Evolutionary conservation across 2,797 vertebrate genomes (phyloP).

Genomic region (Galaxias olidus): DNA sequence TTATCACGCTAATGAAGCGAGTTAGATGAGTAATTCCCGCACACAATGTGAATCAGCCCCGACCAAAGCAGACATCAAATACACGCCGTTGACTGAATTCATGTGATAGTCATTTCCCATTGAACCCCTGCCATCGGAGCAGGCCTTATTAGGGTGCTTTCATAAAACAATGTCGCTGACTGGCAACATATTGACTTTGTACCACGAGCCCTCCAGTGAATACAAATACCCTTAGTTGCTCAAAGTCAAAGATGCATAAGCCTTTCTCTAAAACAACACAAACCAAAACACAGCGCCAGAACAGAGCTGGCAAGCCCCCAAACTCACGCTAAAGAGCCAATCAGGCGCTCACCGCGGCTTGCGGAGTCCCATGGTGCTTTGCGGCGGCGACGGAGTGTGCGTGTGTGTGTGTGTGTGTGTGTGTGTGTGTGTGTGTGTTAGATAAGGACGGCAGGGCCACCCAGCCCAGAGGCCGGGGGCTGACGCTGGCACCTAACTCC

Average conservation of each 20-base stretch:
- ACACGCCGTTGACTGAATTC: slow-evolving; percentile 6
- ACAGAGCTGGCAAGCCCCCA: slow-evolving; percentile 58
- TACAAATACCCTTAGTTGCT: slow-evolving; percentile 67
- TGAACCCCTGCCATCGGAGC: slow-evolving; percentile 20
- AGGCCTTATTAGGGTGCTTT: slow-evolving; percentile 54
- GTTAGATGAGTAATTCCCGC: too few species aligned
- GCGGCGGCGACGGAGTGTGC: slow-evolving; percentile 52
- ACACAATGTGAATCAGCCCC: too few species aligned
- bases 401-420: slow-evolving; percentile 30
- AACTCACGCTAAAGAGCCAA: slow-evolving; percentile 60
- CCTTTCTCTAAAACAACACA: slow-evolving; percentile 30
- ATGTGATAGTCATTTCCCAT: slow-evolving; percentile 23
- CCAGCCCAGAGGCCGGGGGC: too few species aligned
- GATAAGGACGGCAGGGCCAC: too few species aligned
- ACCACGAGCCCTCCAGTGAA: slow-evolving; percentile 56
- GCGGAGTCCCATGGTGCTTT: slow-evolving; percentile 68
- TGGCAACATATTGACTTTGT: slow-evolving; percentile 61
- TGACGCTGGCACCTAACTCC: slow-evolving; percentile 6
- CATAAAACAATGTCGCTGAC: slow-evolving; percentile 52
- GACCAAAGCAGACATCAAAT: slow-evolving; percentile 18
- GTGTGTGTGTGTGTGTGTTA: slow-evolving; percentile 9
- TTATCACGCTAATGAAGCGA: too few species aligned
- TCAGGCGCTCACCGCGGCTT: slow-evolving; percentile 58
- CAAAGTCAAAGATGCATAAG: slow-evolving; percentile 71
- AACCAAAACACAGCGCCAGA: slow-evolving; percentile 39